phyloP scores from a whole-genome alignment of 35 echinoderm and acorn worm genomes.

The Lytechinus pictus region DNA sequence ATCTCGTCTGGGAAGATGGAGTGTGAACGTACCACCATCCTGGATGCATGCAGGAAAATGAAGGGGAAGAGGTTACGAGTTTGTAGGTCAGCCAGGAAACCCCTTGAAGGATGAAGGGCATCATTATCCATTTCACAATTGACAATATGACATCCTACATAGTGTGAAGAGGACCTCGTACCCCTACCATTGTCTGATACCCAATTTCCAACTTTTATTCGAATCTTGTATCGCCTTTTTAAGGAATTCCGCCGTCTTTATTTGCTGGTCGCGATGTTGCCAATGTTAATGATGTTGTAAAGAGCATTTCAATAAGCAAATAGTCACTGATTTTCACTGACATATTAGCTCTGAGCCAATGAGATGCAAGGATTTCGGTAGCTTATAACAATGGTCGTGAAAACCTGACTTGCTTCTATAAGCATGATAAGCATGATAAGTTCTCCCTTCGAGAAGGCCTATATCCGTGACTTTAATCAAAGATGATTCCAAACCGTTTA shows the following conservation, averaged over 20 bases:
- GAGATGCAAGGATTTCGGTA: too few relatives aligned
- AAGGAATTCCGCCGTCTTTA: background rate
- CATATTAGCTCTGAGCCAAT: too few relatives aligned
- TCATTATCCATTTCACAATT: background rate
- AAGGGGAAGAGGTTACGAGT: background rate
- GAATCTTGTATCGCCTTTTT: background rate
- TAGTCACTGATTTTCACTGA: too few relatives aligned
- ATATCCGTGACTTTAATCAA: background rate
- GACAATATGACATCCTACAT: background rate
- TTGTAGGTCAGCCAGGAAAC: slow-evolving; percentile 5
- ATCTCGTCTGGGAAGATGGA: background rate
- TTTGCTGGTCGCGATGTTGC: background rate
- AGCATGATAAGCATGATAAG: too few relatives aligned
- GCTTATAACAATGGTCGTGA: too few relatives aligned
- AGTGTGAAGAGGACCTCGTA: background rate
- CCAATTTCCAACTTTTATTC: background rate
- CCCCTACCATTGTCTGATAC: background rate
- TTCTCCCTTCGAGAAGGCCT: too few relatives aligned
- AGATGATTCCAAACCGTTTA: background rate
- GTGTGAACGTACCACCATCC: background rate
- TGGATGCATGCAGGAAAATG: background rate
- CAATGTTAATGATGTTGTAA: background rate
- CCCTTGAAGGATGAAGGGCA: background rate
- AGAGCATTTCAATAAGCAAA: too few relatives aligned
- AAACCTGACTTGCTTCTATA: too few relatives aligned